Percentiles rank a stretch among this genome's conserved stretches.
Evolutionary conservation across 2,797 vertebrate genomes (phyloP).

Genomic region (Vespertilio murinus): DNA sequence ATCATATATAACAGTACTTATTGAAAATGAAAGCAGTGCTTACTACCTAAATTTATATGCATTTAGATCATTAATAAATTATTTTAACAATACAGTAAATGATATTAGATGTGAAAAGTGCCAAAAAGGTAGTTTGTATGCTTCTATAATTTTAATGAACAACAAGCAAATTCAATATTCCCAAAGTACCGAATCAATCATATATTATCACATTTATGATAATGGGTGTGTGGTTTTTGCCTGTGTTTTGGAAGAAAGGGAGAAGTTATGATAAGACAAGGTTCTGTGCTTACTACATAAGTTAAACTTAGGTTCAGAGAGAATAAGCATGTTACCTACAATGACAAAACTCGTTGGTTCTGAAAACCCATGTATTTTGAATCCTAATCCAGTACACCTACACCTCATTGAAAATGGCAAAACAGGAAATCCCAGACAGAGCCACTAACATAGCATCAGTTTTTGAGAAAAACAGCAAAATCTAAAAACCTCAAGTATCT

Average conservation of each 20-base stretch:
- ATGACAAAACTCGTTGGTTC: not conserved
- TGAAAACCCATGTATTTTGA: not conserved
- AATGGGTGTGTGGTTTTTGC: not conserved
- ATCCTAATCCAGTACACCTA: not conserved
- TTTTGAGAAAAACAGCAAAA: not conserved
- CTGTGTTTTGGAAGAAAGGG: not conserved
- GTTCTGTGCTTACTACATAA: not conserved
- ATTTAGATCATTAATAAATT: slow-evolving; percentile 26
- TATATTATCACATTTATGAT: not conserved
- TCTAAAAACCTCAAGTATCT: not conserved
- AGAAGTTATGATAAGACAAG: not conserved
- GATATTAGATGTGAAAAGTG: not conserved
- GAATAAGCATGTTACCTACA: not conserved
- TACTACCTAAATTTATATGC: slow-evolving; percentile 13
- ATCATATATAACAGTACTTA: not conserved
- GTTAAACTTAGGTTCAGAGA: not conserved
- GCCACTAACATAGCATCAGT: not conserved
- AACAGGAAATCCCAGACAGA: not conserved
- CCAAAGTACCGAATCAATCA: not conserved
- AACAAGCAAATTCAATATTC: not conserved
- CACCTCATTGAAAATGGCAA: not conserved
- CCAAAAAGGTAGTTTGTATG: not conserved
- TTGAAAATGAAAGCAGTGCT: not conserved
- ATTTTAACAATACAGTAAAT: not conserved
- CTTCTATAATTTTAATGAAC: not conserved